These are phyloP conservation scores for Drosophila koepferae DNA, from an alignment of 2,888 invertebrate species.

Conservation along the genomic window DNA sequence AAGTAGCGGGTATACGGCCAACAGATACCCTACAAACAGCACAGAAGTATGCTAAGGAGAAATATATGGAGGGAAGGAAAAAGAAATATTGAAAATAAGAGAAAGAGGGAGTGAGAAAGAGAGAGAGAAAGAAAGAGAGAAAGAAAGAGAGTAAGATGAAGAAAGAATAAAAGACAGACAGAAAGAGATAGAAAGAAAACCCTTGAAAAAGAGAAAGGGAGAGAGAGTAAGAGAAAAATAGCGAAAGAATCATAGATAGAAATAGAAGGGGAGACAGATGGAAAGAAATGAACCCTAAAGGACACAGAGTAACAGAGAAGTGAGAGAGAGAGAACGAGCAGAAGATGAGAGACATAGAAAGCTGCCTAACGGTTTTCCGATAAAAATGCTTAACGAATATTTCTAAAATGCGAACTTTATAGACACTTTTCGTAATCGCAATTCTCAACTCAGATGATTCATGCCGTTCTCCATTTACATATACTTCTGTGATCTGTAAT, in stretches of 20 bases:
- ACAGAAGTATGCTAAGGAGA: slow-evolving; percentile 17
- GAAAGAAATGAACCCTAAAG: not conserved
- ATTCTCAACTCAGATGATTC: not conserved
- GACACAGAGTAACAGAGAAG: not conserved
- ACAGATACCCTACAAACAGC: slow-evolving; percentile 5
- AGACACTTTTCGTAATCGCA: not conserved
- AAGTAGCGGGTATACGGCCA: not conserved
- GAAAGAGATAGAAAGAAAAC: not conserved
- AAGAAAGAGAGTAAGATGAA: not conserved
- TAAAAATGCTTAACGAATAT: not conserved
- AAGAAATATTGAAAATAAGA: not conserved
- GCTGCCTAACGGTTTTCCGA: not conserved
- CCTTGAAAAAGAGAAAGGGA: not conserved
- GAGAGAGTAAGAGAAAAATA: not conserved
- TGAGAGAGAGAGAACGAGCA: not conserved
- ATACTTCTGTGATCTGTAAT: not conserved
- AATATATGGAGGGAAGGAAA: too few species aligned
- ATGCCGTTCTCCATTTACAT: not conserved
- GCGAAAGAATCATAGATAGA: not conserved
- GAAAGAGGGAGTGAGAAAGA: too few species aligned
- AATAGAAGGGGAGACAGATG: too few species aligned
- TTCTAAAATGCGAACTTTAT: not conserved
- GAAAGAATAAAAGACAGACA: not conserved
- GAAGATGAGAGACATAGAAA: not conserved
- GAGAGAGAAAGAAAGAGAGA: not conserved